Percentiles rank a stretch among this genome's conserved stretches.
Evolutionary conservation across 2,113 vertebrate species (phyloP).

Genomic region (Morone saxatilis): DNA sequence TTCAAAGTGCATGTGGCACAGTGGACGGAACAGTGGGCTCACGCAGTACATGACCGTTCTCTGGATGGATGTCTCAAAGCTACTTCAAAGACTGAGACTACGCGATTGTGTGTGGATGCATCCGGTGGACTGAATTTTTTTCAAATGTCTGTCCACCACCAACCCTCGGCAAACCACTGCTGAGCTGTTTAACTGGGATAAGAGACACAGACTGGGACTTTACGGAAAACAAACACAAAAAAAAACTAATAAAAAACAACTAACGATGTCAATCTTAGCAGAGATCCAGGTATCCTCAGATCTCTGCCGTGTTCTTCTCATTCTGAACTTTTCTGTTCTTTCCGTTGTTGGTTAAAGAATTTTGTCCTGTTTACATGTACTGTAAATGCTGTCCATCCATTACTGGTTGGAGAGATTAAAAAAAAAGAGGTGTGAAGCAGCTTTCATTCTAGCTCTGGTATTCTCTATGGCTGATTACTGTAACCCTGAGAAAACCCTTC

Average conservation of each 20-base stretch:
- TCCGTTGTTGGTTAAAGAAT: conserved; percentile 55
- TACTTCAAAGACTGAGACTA: conserved; percentile 43
- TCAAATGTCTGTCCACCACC: conserved; percentile 4
- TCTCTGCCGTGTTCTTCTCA: conserved; percentile 58
- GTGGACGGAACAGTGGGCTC: conserved; percentile 27
- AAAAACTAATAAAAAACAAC: conserved; percentile 57
- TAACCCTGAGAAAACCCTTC: conserved; percentile 33
- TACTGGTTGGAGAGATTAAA: conserved; percentile 58
- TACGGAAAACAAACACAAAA: conserved; percentile 40
- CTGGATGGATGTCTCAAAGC: conserved; percentile 35
- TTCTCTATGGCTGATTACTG: conserved; percentile 51
- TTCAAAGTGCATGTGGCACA: conserved; percentile 21
- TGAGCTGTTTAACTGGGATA: conserved; percentile 26
- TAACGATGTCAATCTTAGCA: conserved; percentile 77
- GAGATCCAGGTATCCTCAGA: conserved; percentile 55
- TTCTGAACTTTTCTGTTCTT: conserved; percentile 45
- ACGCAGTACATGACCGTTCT: conserved; percentile 1
- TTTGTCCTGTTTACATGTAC: conserved; percentile 69
- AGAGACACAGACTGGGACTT: conserved; percentile 47
- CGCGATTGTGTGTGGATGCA: conserved; percentile 2
- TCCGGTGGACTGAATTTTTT: conserved; percentile 28
- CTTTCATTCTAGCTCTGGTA: conserved; percentile 59
- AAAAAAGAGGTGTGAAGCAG: conserved; percentile 54
- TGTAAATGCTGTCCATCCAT: conserved; percentile 63
- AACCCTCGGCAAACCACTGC: conserved; percentile 17